Evolutionary conservation across 2,797 vertebrate species (phyloP).

Genomic region (Gila robusta): DNA sequence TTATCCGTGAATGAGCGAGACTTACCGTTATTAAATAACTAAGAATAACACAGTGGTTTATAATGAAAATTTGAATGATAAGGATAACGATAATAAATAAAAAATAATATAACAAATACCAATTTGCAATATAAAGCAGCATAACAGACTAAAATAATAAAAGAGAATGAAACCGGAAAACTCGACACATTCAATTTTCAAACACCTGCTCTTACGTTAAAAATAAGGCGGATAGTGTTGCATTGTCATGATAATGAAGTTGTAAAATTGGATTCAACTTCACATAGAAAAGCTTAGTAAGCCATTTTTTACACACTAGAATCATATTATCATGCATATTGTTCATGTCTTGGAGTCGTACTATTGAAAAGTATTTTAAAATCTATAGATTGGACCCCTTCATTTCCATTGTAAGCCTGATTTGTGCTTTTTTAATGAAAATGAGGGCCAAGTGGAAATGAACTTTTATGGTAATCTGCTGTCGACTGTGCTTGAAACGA

Average conservation of each 20-base stretch:
- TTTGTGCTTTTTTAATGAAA: not conserved
- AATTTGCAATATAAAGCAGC: not conserved
- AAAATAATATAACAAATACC: not conserved
- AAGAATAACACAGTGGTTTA: not conserved
- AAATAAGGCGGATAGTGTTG: too few relatives aligned
- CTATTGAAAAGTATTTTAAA: not conserved
- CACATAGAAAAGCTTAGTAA: not conserved
- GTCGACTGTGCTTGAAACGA: not conserved
- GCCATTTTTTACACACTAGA: not conserved
- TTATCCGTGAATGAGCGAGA: too few relatives aligned
- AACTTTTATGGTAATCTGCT: not conserved
- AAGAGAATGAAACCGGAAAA: not conserved
- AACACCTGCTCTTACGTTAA: not conserved
- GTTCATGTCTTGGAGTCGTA: not conserved
- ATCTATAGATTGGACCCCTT: not conserved
- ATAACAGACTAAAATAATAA: not conserved
- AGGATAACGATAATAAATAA: too few relatives aligned
- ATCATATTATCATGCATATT: not conserved
- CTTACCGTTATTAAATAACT: not conserved
- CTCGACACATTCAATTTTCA: too few relatives aligned
- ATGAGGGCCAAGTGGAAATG: not conserved
- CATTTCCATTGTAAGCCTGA: not conserved
- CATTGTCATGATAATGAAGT: too few relatives aligned
- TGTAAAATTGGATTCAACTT: not conserved
- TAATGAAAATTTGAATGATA: not conserved